Conservation (phyloP, 2,888 invertebrate genomes). For the Aleiodes leptofemur region DNA sequence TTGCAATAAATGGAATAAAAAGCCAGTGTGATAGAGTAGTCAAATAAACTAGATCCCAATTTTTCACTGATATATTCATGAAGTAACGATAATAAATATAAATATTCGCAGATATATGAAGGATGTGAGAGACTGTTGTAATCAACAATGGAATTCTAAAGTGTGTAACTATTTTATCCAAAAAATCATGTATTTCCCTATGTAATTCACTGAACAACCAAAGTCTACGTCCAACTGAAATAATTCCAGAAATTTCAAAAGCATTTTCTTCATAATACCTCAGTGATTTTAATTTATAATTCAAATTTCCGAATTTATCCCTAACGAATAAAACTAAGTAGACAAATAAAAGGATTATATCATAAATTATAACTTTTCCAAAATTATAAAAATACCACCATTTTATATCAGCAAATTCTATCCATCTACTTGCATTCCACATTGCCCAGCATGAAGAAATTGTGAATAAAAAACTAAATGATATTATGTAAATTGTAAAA, state of each 20-base stretch:
- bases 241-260: too few species aligned
- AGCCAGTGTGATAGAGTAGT: not conserved
- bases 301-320: not conserved
- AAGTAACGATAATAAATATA: not conserved
- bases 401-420: not conserved
- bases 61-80: not conserved
- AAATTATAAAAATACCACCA: conserved; percentile 1
- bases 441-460: not conserved
- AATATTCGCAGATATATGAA: conserved; percentile 3
- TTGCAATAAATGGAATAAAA: not conserved
- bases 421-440: not conserved
- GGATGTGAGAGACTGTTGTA: not conserved
- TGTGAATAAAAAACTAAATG: not conserved
- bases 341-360: not conserved
- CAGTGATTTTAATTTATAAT: not conserved
- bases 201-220: conserved; percentile 8
- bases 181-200: not conserved
- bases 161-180: not conserved
- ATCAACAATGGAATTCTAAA: conserved; percentile 2
- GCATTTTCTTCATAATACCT: not conserved
- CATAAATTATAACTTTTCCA: not conserved
- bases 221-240: too few species aligned
- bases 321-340: not conserved
- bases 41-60: not conserved
- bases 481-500: not conserved